These are phyloP conservation scores for Paramormyrops kingsleyae DNA, from an alignment of 2,113 vertebrate species.

Conservation along the genomic window DNA sequence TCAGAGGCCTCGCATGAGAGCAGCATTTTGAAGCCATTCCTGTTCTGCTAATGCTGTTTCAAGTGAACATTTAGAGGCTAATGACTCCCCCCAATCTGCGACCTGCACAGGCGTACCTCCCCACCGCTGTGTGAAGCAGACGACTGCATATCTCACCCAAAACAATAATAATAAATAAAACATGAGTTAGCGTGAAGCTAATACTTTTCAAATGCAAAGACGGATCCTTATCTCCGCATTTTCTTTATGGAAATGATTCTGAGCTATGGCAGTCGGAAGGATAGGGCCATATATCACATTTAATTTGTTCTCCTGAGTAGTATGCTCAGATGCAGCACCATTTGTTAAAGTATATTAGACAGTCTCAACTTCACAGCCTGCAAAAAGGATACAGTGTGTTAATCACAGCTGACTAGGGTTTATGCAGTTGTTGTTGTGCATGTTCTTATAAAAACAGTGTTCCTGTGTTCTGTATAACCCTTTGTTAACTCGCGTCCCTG, in stretches of 20 bases:
- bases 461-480: background rate
- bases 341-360: background rate
- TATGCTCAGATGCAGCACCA: background rate
- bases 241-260: background rate
- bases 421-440: background rate
- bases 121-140: background rate
- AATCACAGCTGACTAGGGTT: background rate
- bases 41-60: background rate
- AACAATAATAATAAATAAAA: conserved; percentile 6
- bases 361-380: background rate
- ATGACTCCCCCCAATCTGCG: background rate
- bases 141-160: background rate
- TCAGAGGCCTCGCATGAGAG: background rate
- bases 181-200: background rate
- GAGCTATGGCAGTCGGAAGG: background rate
- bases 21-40: background rate
- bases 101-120: background rate
- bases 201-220: background rate
- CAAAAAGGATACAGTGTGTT: background rate
- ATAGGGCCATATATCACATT: background rate
- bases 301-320: background rate
- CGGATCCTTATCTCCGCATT: background rate
- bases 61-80: background rate
- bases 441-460: background rate
- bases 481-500: background rate